Evolutionary conservation across 2,888 invertebrate genomes (phyloP).

Genomic region (Tiliacea aurago): DNA sequence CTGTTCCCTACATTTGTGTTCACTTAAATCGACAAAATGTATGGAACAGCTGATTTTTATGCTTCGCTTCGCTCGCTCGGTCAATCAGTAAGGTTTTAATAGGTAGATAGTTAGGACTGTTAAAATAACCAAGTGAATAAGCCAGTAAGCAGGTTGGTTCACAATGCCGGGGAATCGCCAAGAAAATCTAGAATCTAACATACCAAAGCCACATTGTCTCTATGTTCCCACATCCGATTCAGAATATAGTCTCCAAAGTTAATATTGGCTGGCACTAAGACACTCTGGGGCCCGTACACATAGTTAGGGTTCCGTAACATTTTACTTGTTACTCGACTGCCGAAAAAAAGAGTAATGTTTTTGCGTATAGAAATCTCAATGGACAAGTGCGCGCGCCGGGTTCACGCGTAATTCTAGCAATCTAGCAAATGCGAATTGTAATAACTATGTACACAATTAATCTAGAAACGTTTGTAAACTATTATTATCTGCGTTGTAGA

Average conservation of each 20-base stretch:
- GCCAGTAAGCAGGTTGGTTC: neutral
- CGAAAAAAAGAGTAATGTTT: neutral
- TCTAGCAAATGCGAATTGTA: neutral
- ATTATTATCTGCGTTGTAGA: too few species aligned
- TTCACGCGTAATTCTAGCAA: slow-evolving; percentile 28
- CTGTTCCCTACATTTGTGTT: too few species aligned
- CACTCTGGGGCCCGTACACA: slow-evolving; percentile 73
- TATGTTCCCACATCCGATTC: slow-evolving; percentile 66
- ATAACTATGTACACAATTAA: slow-evolving; percentile 17
- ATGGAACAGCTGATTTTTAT: too few species aligned
- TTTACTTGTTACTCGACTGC: neutral
- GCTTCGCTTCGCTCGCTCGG: too few species aligned
- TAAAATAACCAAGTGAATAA: too few species aligned
- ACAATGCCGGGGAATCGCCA: neutral
- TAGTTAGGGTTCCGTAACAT: slow-evolving; percentile 82
- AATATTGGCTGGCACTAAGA: slow-evolving; percentile 72
- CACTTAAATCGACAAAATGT: too few species aligned
- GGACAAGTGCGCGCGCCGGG: neutral
- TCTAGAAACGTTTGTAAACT: too few species aligned
- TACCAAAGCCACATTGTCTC: slow-evolving; percentile 74
- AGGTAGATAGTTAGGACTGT: too few species aligned
- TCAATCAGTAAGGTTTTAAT: too few species aligned
- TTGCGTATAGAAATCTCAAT: neutral
- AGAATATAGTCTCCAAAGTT: slow-evolving; percentile 80
- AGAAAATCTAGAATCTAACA: slow-evolving; percentile 55